Evolutionary conservation across 2,888 invertebrate genomes (phyloP).

Genomic region (Portevinia maculata): DNA sequence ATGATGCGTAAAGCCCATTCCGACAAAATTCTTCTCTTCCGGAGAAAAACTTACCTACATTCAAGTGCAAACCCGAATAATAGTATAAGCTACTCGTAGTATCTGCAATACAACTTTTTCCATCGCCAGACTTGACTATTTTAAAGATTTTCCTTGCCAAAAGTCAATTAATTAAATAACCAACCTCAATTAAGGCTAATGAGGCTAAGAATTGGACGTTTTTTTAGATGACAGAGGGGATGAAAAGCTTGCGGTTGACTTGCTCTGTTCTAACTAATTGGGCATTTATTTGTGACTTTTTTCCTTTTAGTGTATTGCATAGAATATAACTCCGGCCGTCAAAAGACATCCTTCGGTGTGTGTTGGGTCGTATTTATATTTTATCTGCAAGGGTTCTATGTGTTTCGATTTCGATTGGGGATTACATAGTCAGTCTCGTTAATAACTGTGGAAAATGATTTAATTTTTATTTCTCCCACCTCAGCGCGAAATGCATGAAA

Average conservation of each 20-base stretch:
- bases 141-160: not conserved
- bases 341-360: slow-evolving; percentile 22
- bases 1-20: too few relatives aligned
- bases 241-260: too few relatives aligned
- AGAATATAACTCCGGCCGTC: slow-evolving; percentile 1
- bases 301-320: slow-evolving; percentile 21
- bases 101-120: not conserved
- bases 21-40: too few relatives aligned
- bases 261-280: slow-evolving; percentile 15
- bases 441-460: not conserved
- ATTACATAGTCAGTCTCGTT: slow-evolving; percentile 1
- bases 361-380: slow-evolving; percentile 34
- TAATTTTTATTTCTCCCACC: not conserved
- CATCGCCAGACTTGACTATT: not conserved
- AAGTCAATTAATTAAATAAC: slow-evolving; percentile 10
- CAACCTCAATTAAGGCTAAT: slow-evolving; percentile 30
- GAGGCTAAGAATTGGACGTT: slow-evolving; percentile 2
- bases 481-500: not conserved
- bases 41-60: too few relatives aligned
- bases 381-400: not conserved
- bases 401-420: slow-evolving; percentile 12
- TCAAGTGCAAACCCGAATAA: too few relatives aligned
- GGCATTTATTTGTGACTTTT: slow-evolving; percentile 1
- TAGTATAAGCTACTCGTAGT: too few relatives aligned
- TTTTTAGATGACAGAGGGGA: not conserved